Conservation (phyloP, 2,888 invertebrate genomes). For the Luperina nickerlii region DNA sequence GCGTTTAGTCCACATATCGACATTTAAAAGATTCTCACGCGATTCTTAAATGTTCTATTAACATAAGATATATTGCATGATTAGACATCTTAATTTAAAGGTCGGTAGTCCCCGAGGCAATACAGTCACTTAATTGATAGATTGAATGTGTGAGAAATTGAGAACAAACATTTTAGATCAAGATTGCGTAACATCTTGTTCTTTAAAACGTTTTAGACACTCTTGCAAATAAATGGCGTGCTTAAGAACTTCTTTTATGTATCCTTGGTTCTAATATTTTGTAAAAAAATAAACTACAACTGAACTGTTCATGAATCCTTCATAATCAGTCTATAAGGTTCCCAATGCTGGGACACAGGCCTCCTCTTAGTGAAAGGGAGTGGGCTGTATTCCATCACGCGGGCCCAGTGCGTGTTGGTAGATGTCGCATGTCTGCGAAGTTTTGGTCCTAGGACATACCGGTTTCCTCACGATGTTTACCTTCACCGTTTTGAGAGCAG, state of each 20-base stretch:
- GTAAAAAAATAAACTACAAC: background rate
- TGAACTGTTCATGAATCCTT: background rate
- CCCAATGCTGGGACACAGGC: too few relatives aligned
- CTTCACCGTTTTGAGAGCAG: too few relatives aligned
- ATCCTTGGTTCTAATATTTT: background rate
- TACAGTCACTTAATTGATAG: constrained; percentile 56
- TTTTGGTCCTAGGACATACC: too few relatives aligned
- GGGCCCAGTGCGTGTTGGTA: too few relatives aligned
- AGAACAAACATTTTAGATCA: constrained; percentile 55
- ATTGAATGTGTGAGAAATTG: constrained; percentile 48
- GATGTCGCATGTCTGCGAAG: too few relatives aligned
- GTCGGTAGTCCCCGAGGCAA: constrained; percentile 63
- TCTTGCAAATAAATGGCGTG: background rate
- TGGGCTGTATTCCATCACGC: too few relatives aligned
- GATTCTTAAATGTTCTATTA: constrained; percentile 38
- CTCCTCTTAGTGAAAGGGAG: too few relatives aligned
- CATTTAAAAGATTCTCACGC: constrained; percentile 45
- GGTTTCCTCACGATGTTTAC: too few relatives aligned
- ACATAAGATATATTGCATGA: constrained; percentile 39
- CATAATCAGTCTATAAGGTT: too few relatives aligned
- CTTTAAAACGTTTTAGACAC: background rate
- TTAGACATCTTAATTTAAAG: constrained; percentile 67
- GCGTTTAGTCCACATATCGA: background rate
- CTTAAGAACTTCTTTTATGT: background rate
- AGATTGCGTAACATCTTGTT: constrained; percentile 22